Evolutionary conservation across 2,797 vertebrate genomes (phyloP).

Genomic region (Myotis vivesi): DNA sequence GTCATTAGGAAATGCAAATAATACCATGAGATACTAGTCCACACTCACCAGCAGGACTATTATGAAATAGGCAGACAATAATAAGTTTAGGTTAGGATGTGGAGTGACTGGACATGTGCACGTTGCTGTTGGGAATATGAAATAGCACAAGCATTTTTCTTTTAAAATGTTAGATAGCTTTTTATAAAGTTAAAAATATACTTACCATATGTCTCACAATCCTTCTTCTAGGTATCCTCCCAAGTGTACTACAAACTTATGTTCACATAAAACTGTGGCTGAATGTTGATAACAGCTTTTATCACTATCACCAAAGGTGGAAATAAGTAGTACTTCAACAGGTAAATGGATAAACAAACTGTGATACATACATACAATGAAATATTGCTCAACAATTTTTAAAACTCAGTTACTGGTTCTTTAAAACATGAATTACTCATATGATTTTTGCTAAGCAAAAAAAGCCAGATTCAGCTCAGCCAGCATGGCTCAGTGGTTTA

Average conservation of each 20-base stretch:
- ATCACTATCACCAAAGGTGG: not conserved
- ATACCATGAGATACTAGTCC: not conserved
- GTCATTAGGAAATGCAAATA: not conserved
- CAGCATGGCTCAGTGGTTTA: too few relatives aligned
- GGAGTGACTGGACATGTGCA: not conserved
- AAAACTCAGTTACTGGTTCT: not conserved
- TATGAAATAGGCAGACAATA: not conserved
- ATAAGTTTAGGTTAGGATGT: not conserved
- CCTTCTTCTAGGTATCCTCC: not conserved
- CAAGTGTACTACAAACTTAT: not conserved
- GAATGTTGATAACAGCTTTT: not conserved
- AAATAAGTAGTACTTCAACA: not conserved
- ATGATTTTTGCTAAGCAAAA: not conserved
- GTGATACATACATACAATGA: not conserved
- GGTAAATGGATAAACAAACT: not conserved
- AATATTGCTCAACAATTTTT: not conserved
- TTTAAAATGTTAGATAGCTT: not conserved
- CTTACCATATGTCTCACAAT: not conserved
- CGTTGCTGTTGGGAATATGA: not conserved
- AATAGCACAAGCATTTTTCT: not conserved
- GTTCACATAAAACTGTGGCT: not conserved
- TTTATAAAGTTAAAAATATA: not conserved
- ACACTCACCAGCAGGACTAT: not conserved
- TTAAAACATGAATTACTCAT: not conserved
- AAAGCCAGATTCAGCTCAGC: not conserved